Percentiles rank a stretch among this genome's conserved stretches.
phyloP scores from a whole-genome alignment of 2,113 vertebrate genomes.

The Percina caprodes region DNA sequence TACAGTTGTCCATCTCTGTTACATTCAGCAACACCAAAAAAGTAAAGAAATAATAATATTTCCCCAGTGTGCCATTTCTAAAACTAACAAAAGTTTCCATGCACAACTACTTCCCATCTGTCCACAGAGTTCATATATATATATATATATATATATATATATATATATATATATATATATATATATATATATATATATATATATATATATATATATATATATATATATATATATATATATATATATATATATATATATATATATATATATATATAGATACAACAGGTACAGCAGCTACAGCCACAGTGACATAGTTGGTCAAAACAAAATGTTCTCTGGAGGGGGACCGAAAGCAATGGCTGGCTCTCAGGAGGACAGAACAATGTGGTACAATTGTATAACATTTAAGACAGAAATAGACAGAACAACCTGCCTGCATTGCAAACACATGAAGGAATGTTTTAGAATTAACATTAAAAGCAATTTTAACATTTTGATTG shows the following conservation, averaged over 20 bases:
- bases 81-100: neutral
- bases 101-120: neutral
- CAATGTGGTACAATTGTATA: neutral
- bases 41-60: neutral
- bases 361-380: neutral
- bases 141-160: no score
- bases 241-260: no score
- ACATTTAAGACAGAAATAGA: neutral
- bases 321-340: neutral
- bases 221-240: no score
- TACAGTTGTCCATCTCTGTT: no score
- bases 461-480: neutral
- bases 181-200: no score
- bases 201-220: no score
- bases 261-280: no score
- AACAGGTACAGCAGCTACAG: conserved; percentile 2
- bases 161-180: no score
- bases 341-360: neutral
- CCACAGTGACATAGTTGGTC: neutral
- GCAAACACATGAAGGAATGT: neutral
- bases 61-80: neutral
- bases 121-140: neutral
- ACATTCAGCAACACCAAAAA: no score
- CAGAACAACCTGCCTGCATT: neutral
- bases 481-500: neutral